Evolutionary conservation across 2,797 vertebrate genomes (phyloP).

Genomic region (Salmo trutta): DNA sequence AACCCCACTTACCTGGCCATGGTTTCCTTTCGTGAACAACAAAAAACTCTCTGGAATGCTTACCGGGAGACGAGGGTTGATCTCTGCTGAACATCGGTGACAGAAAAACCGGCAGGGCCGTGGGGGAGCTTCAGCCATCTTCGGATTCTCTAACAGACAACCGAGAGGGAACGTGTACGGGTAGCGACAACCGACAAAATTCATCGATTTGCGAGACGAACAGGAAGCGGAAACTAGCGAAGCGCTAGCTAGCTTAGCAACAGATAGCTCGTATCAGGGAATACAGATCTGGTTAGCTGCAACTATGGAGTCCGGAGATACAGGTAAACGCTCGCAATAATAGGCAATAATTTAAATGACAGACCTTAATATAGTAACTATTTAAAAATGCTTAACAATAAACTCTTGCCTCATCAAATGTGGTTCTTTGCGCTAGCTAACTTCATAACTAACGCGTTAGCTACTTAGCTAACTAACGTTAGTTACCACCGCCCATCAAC

Average conservation of each 20-base stretch:
- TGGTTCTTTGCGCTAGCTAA: background rate
- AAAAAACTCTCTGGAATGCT: slow-evolving; percentile 44
- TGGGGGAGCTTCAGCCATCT: slow-evolving; percentile 91
- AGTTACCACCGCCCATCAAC: background rate
- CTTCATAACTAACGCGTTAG: too few species aligned
- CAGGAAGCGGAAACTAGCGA: slow-evolving; percentile 1
- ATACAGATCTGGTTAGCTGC: background rate
- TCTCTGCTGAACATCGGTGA: slow-evolving; percentile 90
- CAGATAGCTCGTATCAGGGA: background rate
- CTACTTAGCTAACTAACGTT: too few species aligned
- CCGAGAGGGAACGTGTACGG: slow-evolving; percentile 43
- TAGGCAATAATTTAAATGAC: background rate
- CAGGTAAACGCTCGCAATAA: slow-evolving; percentile 15
- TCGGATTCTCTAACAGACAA: slow-evolving; percentile 45
- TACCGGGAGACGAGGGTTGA: slow-evolving; percentile 89
- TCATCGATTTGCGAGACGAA: background rate
- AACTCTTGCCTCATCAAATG: background rate
- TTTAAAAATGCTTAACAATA: too few species aligned
- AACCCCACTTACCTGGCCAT: background rate
- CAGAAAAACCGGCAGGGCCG: slow-evolving; percentile 91
- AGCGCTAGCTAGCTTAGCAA: background rate
- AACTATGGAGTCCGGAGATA: slow-evolving; percentile 29
- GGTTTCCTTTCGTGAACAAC: background rate
- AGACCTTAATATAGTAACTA: background rate
- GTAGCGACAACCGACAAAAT: slow-evolving; percentile 27